Evolutionary conservation across 2,113 vertebrate genomes (phyloP).

Genomic region (Rutilus rutilus): DNA sequence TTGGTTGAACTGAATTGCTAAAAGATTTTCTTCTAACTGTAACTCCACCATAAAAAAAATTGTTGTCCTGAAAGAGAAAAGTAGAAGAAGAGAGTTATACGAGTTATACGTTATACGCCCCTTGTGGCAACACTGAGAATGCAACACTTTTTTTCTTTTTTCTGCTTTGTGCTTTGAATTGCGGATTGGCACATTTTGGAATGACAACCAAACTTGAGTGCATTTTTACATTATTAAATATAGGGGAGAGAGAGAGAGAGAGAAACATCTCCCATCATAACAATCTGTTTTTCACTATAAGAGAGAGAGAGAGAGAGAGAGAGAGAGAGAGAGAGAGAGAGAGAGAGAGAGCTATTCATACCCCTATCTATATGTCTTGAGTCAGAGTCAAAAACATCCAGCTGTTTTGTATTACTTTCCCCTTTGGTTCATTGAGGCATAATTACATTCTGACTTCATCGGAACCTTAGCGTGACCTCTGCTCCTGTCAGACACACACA

Average conservation of each 20-base stretch:
- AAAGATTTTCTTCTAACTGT: neutral
- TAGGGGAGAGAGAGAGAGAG: neutral
- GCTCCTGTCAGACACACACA: slow-evolving; percentile 73
- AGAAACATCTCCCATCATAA: neutral
- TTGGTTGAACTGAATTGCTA: neutral
- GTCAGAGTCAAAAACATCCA: slow-evolving; percentile 73
- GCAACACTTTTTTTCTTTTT: neutral
- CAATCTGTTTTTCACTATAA: slow-evolving; percentile 13
- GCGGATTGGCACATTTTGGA: neutral
- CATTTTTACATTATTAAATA: neutral
- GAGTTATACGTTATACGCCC: too few relatives aligned
- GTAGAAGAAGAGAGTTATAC: neutral
- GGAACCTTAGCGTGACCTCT: slow-evolving; percentile 81
- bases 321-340: slow-evolving; percentile 36
- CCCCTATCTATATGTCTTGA: slow-evolving; percentile 76
- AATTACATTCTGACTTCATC: slow-evolving; percentile 86
- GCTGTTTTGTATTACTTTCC: slow-evolving; percentile 83
- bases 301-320: slow-evolving; percentile 31
- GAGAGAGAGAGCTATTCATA: slow-evolving; percentile 63
- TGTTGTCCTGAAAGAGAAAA: neutral
- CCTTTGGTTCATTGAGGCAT: slow-evolving; percentile 82
- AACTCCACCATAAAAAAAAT: neutral
- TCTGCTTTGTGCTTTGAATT: neutral
- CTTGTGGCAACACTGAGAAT: neutral
- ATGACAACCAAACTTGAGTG: neutral